phyloP scores from a whole-genome alignment of 1,140 invertebrate genomes.

The Andricus grossulariae region DNA sequence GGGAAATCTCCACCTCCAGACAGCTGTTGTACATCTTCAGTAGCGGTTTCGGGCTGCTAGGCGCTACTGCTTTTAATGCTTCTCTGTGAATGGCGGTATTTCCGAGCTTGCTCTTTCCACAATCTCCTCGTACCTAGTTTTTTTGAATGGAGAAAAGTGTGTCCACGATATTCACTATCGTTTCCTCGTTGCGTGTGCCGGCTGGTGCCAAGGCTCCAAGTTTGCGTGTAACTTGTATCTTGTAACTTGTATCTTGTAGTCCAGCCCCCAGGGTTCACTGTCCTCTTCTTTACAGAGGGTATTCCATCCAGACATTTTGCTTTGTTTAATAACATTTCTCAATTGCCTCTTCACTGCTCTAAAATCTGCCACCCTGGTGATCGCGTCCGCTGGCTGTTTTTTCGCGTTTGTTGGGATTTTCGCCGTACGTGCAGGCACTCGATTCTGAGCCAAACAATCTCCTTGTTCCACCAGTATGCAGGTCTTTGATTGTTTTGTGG shows the following conservation, averaged over 20 bases:
- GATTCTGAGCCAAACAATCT: no score
- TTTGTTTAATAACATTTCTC: background rate
- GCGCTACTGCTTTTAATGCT: background rate
- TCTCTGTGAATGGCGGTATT: background rate
- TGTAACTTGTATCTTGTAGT: conserved; percentile 58
- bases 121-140: background rate
- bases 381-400: no score
- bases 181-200: background rate
- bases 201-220: background rate
- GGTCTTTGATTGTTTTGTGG: no score
- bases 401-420: no score
- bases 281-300: conserved; percentile 44
- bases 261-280: conserved; percentile 54
- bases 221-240: conserved; percentile 48
- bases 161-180: background rate
- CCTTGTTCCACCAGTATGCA: no score
- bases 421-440: no score
- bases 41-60: conserved; percentile 20
- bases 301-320: conserved; percentile 46
- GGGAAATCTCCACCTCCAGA: conserved; percentile 35
- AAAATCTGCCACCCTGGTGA: no score
- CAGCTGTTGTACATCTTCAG: conserved; percentile 47
- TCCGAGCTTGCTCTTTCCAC: background rate
- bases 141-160: background rate
- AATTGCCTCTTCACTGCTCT: background rate